Percentiles rank a stretch among this genome's conserved stretches.
Conservation (phyloP, 2,113 vertebrate species). For the Melanocharis versteri region DNA sequence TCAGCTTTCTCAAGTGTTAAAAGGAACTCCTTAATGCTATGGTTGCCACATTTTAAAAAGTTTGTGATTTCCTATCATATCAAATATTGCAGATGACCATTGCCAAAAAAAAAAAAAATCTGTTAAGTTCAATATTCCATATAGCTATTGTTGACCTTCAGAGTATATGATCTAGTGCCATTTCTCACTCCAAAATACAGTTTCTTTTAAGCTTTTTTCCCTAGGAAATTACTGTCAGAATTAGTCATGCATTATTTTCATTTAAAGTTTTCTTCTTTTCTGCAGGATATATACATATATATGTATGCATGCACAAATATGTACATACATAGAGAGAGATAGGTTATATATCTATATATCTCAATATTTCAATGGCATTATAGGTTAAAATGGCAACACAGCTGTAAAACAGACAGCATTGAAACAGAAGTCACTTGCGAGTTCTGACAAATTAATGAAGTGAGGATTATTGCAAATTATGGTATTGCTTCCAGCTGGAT, state of each 20-base stretch:
- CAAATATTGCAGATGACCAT: background rate
- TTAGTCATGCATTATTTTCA: background rate
- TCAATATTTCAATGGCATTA: background rate
- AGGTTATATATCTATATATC: background rate
- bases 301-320: too few relatives aligned
- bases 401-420: background rate
- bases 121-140: background rate
- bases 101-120: background rate
- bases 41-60: background rate
- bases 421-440: background rate
- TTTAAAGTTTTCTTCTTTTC: background rate
- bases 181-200: background rate
- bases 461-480: background rate
- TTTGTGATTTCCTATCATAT: background rate
- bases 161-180: background rate
- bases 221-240: background rate
- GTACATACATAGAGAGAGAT: background rate
- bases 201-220: background rate
- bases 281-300: background rate
- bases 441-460: slow-evolving; percentile 31
- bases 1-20: background rate
- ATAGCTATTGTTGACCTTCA: background rate
- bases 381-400: background rate
- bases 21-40: background rate
- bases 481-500: slow-evolving; percentile 41